Evolutionary conservation across 2,797 vertebrate species (phyloP).

Genomic region (Diglossa cyanea): DNA sequence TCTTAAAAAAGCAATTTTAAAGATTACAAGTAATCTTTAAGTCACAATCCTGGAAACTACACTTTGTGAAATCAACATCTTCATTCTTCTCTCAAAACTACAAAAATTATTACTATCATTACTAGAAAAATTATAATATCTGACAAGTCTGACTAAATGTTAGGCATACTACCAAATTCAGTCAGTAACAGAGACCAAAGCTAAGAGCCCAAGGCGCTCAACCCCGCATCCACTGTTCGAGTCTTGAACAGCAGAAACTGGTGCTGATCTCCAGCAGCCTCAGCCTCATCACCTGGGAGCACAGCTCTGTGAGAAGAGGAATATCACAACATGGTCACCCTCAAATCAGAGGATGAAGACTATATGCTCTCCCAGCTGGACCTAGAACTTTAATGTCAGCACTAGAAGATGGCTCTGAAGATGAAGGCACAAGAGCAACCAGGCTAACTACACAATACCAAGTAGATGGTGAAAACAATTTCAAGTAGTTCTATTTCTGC

Average conservation of each 20-base stretch:
- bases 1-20: background rate
- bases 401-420: background rate
- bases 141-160: background rate
- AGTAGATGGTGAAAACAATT: background rate
- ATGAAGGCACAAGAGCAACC: background rate
- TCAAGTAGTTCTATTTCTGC: background rate
- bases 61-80: background rate
- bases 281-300: background rate
- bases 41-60: background rate
- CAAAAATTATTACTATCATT: background rate
- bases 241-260: background rate
- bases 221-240: background rate
- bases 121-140: background rate
- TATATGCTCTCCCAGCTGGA: background rate
- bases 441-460: fast-evolving
- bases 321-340: background rate
- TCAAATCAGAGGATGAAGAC: background rate
- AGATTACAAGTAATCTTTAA: background rate
- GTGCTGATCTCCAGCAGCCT: background rate
- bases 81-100: background rate
- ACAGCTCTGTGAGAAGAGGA: background rate
- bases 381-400: background rate
- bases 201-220: background rate
- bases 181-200: background rate
- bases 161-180: background rate